Base-by-base conservation (phyloP, 2,113 vertebrate species). In the Thalassoma bifasciatum region DNA sequence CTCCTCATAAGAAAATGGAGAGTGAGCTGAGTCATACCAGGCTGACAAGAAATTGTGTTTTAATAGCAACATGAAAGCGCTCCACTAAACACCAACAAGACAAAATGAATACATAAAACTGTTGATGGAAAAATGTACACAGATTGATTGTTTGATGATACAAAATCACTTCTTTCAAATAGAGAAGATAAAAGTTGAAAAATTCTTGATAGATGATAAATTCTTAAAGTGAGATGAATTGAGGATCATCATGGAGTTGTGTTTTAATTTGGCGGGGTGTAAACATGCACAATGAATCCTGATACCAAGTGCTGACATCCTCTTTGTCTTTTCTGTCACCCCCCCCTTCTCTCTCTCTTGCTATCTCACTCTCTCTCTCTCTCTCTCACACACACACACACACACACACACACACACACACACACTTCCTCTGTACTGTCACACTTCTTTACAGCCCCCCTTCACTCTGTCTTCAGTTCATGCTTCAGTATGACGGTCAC, bases 271-370 rank as follows among this genome's bases (percentile, higher is more conserved):
- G 75, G 70, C 66, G 62, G 64, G 56, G 44, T 36, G 54, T 66
- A 49, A 49, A 46, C 37, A 30, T 42, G n/a, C 57, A 61, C 66
- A 68, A 46, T 83, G 63, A 79, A 74, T 52, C 79, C 36, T 65
- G 60, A 74, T 37, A 70, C 68, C 84, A 83, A 81, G 72, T 86
- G 76, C 52, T 64, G 30, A 62, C 73, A 57, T 37, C 46, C 26
- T 61, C 52, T 66, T 50, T 52, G 42, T 60, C 23, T 62, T 54
- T 56, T 67, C 26, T 19, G 1, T 8, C 17, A 9, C 46, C 50
- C 38, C 46, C 17, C 24, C 10, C 12, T 17, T 17, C 5, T 49
- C 26, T 22, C 22, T 40, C 57, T 21, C 21, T 54, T 8, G 30
- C 58, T 47, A n/a, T 60, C 6, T 62, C 22, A 30, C 30, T 4